Conservation (phyloP, 2,113 vertebrate genomes). For the Scomber scombrus region DNA sequence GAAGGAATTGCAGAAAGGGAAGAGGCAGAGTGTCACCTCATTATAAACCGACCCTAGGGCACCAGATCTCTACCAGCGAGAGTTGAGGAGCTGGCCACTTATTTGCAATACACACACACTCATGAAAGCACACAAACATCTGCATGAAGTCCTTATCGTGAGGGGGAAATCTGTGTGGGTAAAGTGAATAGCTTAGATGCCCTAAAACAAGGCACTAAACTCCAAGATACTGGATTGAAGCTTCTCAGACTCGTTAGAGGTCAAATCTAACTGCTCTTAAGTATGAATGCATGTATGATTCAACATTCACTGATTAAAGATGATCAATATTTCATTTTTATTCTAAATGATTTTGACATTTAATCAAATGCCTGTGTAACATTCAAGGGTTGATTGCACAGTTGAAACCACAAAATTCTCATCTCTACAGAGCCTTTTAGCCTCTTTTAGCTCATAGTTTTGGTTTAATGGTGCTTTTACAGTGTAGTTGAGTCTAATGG, state of each 20-base stretch:
- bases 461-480: too few relatives aligned
- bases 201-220: constrained; percentile 43
- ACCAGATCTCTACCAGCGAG: constrained; percentile 21
- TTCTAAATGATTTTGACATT: too few relatives aligned
- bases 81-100: constrained; percentile 38
- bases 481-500: too few relatives aligned
- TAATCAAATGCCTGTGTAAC: too few relatives aligned
- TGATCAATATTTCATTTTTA: background rate
- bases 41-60: constrained; percentile 78
- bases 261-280: background rate
- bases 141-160: background rate
- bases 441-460: too few relatives aligned
- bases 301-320: background rate
- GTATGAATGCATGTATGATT: background rate
- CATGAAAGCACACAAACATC: background rate
- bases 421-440: too few relatives aligned
- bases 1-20: constrained; percentile 67
- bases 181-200: constrained; percentile 39
- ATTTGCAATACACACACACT: constrained; percentile 3
- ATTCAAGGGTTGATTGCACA: too few relatives aligned
- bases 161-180: constrained; percentile 2
- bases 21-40: constrained; percentile 71
- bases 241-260: constrained; percentile 1
- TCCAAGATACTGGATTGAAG: background rate
- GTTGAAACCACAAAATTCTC: too few relatives aligned